phyloP scores from a whole-genome alignment of 2,888 invertebrate genomes.

The Busseola fusca region DNA sequence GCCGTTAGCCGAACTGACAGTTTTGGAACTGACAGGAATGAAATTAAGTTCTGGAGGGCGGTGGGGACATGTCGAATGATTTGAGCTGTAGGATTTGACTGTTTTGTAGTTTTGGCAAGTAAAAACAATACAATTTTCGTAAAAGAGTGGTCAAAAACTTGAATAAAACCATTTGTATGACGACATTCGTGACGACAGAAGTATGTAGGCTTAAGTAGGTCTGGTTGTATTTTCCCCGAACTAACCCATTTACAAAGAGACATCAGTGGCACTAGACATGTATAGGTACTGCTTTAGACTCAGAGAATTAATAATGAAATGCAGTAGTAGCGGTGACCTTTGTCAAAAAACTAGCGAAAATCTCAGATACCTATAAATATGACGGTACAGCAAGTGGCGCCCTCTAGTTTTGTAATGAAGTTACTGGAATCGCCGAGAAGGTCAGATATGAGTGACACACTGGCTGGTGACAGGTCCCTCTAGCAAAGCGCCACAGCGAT shows the following conservation, averaged over 20 bases:
- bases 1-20: constrained; percentile 23
- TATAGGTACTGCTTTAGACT: neutral
- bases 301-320: neutral
- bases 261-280: neutral
- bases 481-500: too few relatives aligned
- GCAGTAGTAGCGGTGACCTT: neutral
- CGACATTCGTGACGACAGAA: neutral
- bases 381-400: neutral
- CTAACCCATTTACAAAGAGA: neutral
- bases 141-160: neutral
- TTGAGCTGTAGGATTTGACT: neutral
- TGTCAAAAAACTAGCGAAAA: neutral
- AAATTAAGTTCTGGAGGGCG: constrained; percentile 18
- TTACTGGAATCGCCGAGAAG: neutral
- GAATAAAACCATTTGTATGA: neutral
- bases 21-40: constrained; percentile 23
- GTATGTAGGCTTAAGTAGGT: neutral
- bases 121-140: neutral
- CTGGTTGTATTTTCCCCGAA: neutral
- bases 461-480: neutral
- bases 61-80: neutral
- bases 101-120: neutral
- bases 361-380: neutral
- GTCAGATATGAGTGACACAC: neutral
- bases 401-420: neutral